Evolutionary conservation across 2,888 invertebrate genomes (phyloP).

Genomic region (Aspidiotus rigidus): DNA sequence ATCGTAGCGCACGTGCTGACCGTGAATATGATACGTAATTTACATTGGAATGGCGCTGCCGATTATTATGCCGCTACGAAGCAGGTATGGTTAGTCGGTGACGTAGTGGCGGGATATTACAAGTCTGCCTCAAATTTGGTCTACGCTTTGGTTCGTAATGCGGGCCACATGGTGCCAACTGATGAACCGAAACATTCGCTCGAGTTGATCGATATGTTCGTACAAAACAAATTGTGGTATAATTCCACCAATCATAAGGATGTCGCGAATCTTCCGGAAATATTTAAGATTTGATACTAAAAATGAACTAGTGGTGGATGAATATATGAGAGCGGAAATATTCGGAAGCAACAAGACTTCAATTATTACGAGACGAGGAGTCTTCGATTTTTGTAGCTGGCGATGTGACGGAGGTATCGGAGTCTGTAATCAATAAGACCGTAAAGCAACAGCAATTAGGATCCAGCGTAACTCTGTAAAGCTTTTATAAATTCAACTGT

Average conservation of each 20-base stretch:
- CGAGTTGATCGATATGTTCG: neutral
- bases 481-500: too few species aligned
- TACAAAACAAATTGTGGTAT: neutral
- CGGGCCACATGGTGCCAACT: constrained; percentile 68
- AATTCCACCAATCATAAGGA: neutral
- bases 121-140: constrained; percentile 61
- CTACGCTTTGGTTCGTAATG: constrained; percentile 63
- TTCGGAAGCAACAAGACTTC: too few species aligned
- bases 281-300: too few species aligned
- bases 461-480: too few species aligned
- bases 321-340: too few species aligned
- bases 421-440: too few species aligned
- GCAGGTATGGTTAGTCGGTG: constrained; percentile 56
- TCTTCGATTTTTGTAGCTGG: too few species aligned
- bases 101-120: constrained; percentile 59
- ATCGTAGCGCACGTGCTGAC: constrained; percentile 78
- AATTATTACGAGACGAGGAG: too few species aligned
- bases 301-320: too few species aligned
- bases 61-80: constrained; percentile 54
- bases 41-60: constrained; percentile 54
- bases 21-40: constrained; percentile 43
- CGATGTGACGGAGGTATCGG: too few species aligned
- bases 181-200: neutral
- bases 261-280: too few species aligned
- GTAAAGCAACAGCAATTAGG: too few species aligned